Conservation (phyloP, 2,888 invertebrate species). For the Campoplex capitator region DNA sequence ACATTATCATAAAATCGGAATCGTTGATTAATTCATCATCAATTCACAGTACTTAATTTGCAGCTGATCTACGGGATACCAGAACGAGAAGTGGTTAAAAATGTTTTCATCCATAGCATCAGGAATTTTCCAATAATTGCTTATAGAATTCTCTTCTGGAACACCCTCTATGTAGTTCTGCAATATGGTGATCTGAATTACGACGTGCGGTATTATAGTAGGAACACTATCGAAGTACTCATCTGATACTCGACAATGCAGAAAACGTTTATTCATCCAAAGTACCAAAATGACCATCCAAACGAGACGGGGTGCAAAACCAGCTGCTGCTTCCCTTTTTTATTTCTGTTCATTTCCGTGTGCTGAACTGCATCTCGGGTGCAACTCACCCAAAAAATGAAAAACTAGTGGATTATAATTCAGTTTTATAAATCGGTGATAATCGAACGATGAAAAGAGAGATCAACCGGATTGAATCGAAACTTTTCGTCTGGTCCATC, state of each 20-base stretch:
- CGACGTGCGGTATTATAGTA: slow-evolving; percentile 18
- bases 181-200: slow-evolving; percentile 31
- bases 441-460: neutral
- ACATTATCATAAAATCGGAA: neutral
- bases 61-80: neutral
- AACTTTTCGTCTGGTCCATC: neutral
- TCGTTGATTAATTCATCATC: neutral
- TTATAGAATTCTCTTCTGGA: neutral
- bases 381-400: neutral
- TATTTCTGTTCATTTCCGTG: neutral
- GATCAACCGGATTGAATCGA: neutral
- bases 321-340: slow-evolving; percentile 52
- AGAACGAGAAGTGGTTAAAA: neutral
- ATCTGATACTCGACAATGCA: slow-evolving; percentile 63
- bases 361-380: neutral
- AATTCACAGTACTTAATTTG: neutral
- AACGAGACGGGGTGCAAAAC: neutral
- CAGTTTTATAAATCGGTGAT: neutral
- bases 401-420: neutral
- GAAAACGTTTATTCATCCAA: slow-evolving; percentile 59
- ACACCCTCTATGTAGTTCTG: neutral
- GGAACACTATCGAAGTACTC: slow-evolving; percentile 63
- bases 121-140: neutral
- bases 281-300: slow-evolving; percentile 62
- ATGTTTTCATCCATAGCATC: neutral